phyloP scores from a whole-genome alignment of 2,888 invertebrate species.

The Rhodophaea formosa region DNA sequence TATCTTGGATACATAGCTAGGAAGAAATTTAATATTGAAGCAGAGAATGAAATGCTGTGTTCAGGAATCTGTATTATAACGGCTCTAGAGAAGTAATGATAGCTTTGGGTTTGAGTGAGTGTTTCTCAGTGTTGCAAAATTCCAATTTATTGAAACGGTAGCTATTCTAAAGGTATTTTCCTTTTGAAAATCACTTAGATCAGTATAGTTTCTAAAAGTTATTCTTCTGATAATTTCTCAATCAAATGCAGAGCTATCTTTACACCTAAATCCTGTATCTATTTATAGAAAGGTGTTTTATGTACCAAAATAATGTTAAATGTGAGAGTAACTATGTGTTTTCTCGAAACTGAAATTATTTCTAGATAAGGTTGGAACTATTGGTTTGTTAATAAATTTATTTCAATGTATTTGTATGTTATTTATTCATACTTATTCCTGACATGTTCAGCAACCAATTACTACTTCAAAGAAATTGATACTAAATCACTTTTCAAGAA shows the following conservation, averaged over 20 bases:
- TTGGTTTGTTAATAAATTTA: constrained; percentile 63
- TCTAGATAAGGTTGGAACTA: constrained; percentile 52
- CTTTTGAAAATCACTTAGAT: too few relatives aligned
- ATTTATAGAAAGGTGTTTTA: constrained; percentile 12
- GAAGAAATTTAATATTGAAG: constrained; percentile 3
- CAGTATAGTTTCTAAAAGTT: too few relatives aligned
- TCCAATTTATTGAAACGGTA: too few relatives aligned
- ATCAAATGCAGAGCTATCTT: neutral
- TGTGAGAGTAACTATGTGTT: constrained; percentile 35
- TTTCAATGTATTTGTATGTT: constrained; percentile 33
- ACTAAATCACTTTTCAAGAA: too few relatives aligned
- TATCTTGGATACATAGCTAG: constrained; percentile 13
- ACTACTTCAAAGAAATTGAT: too few relatives aligned
- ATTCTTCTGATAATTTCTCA: too few relatives aligned
- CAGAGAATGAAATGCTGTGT: constrained; percentile 5
- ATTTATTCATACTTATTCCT: neutral
- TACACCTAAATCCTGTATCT: constrained; percentile 1
- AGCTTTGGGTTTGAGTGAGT: too few relatives aligned
- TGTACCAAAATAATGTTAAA: constrained; percentile 35
- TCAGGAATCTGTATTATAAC: constrained; percentile 3
- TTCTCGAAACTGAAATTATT: constrained; percentile 40
- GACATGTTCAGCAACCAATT: too few relatives aligned
- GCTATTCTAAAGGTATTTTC: too few relatives aligned
- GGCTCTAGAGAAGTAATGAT: too few relatives aligned
- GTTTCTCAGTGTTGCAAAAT: too few relatives aligned